Base-by-base conservation (phyloP, 2,888 invertebrate genomes). In the Myopa testacea region DNA sequence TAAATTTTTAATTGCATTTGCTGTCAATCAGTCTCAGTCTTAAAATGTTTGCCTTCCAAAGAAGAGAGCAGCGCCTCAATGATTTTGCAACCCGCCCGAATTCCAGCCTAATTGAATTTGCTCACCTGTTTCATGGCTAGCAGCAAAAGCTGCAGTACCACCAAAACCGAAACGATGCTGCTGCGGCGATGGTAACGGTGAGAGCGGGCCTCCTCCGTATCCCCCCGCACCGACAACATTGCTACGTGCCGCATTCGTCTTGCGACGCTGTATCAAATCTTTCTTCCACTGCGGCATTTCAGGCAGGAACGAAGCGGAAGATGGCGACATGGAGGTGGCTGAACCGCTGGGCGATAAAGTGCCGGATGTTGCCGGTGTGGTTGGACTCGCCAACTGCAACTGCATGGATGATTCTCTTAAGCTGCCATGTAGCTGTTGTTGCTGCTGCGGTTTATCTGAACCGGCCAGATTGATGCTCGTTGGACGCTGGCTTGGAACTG, bases 211-310 rank as follows among this genome's bases (percentile, higher is more conserved):
- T 52, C 50, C 60, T 55, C 50, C 74, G 38, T 10, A 58, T 12
- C 37, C 68, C 34, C 71, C 52, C 3, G 37, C 69, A 50, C 62
- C 34, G 37, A 14, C 34, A 4, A 34, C 71, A 52, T 38, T 81
- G 63, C 87, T 88, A 81, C 88, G 88, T 76, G 88, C 85, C 79
- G 89, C 87, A 84, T 88, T 87, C 40, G 84, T 85, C 81, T 89
- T 88, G 79, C 94, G 92, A 71, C 95, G 91, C 88, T 94, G 93
- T 88, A 95, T 94, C 88, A 95, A 91, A 90, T 95, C 95, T 86
- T 93, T 93, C 90, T 95, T 95, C 95, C 95, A 95, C 89, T 94
- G 94, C 80, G 95, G 95, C 88, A 94, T 88, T 80, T 86, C 88
- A 78, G 86, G 86, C 81, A 84, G 82, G 74, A 87, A 86, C 79